Base-by-base conservation (phyloP, 1,140 invertebrate species). In the Drosophila bocki region DNA sequence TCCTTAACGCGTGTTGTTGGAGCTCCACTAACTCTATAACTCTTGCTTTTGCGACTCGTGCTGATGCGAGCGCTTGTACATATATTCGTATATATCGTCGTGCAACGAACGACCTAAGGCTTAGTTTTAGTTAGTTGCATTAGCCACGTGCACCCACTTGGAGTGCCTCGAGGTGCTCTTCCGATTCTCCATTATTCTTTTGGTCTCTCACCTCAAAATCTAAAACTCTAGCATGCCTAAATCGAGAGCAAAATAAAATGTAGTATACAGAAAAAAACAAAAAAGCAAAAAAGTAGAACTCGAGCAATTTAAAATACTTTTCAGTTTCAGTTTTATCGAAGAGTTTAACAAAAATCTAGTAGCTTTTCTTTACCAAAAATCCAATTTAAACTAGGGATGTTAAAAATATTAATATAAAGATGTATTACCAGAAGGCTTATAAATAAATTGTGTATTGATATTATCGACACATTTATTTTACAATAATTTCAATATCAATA, bases 191-290 rank as follows among this genome's bases (percentile, higher is more conserved):
- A 47, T 61, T 60, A 48, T 17, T 61, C 51, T 39, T 64, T 56
- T 62, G 64, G 61, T 57, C 62, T 57, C 62, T 83, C 59, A 77
- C 53, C 6, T 45, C 54, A 33, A 58, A 82, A 69, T 65, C 50
- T 26, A 35, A 19, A 50, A 50, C 53, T 72, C 45, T 45, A 88
- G 84, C 84, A 87, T 87, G 83, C 86, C 39, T 61, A 47, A 61
- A 80, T 62, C 42, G 60, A 65, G 60, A 59, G 56, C 78, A 64
- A 68, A 62, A 48, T 60, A 47, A 51, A 51, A 44, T 60, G 77
- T 84, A 81, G 82, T 48, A 56, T 80, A 85, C 57, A 58, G 74
- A 75, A 74, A 65, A 19, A 8, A 45, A 26, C 8, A 13, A 26
- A 22, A 29, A 29, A 29, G 26, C 26, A 29, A 32, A 51, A 17